Percentiles rank a stretch among this genome's conserved stretches.
phyloP scores from a whole-genome alignment of 2,888 invertebrate genomes.

The Apamea epomidion region DNA sequence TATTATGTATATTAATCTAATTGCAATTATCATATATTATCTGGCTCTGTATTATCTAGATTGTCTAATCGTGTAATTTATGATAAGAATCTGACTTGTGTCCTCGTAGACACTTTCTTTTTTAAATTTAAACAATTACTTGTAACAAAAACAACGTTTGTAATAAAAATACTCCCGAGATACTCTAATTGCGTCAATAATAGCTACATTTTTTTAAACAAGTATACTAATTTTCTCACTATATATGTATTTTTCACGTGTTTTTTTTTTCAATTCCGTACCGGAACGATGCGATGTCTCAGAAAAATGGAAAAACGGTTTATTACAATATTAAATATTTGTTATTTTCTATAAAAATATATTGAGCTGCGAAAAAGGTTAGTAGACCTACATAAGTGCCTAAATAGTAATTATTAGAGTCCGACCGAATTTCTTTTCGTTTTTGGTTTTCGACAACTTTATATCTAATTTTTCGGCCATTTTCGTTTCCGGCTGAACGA shows the following conservation, averaged over 20 bases:
- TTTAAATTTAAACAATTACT: too few species aligned
- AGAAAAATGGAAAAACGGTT: not conserved
- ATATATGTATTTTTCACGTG: not conserved
- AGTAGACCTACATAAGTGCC: not conserved
- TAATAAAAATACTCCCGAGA: not conserved
- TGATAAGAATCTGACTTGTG: slow-evolving; percentile 22
- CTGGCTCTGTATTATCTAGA: slow-evolving; percentile 17
- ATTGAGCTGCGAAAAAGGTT: not conserved
- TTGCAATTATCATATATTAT: slow-evolving; percentile 30
- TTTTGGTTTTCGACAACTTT: too few species aligned
- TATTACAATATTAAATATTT: not conserved
- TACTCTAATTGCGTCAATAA: not conserved
- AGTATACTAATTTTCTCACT: not conserved
- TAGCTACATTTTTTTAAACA: not conserved
- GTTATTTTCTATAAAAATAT: not conserved
- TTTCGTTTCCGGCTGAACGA: not conserved
- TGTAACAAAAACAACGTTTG: not conserved
- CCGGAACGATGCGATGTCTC: not conserved
- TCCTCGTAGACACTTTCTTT: not conserved
- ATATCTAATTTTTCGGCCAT: too few species aligned
- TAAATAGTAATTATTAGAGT: not conserved
- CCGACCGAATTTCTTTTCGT: not conserved
- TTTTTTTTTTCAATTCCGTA: not conserved
- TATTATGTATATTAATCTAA: slow-evolving; percentile 29
- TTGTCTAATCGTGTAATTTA: slow-evolving; percentile 23